Evolutionary conservation across 1,140 invertebrate genomes (phyloP), one percentile per base, ranked within the genome.

Genomic region (Neodiprion pinetum): DNA sequence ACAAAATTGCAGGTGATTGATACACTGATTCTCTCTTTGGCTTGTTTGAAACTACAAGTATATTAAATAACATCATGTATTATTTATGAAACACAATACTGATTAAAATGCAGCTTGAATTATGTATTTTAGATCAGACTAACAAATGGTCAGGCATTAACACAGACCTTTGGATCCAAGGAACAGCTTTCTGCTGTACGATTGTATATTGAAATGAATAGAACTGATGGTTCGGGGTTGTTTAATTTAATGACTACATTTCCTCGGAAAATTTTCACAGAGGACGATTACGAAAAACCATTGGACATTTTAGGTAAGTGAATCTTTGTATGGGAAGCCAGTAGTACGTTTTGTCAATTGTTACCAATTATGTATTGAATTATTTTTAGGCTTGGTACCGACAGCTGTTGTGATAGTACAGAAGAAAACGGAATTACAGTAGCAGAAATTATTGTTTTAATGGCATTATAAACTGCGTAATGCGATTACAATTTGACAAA

Each of bases 131-230:
- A 89, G 88, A 91, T 93, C 70, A 84, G 92, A 76, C 85, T 94
- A 61, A 93, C 92, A 1, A 91, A 92, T 86, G 96, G 96, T 23
- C 86, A 91, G 74, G 90, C 92, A 1, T 81, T 97, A 8, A 92
- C 90, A 0, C 93, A 96, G 84, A 93, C 90, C 49, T 97, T 97
- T 85, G 93, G 93, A 65, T 92, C 93, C 17, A 96, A 97, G 82
- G 97, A 98, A 85, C 93, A 95, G 76, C 88, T 99, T 9, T 95
- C 96, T 12, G 96, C 96, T 23, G 97, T 99, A 23, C 91, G 96
- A 84, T 87, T 97, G 23, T 96, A 92, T 87, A 87, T 97, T 72
- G 91, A 96, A 89, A 91, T 97, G 88, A 94, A 97, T 79, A 88
- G 93, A 69, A 92, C 91, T 14, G 94, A 95, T 85, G 89, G 86